Base-by-base conservation (phyloP, 2,797 vertebrate species). In the Prunella strophiata region DNA sequence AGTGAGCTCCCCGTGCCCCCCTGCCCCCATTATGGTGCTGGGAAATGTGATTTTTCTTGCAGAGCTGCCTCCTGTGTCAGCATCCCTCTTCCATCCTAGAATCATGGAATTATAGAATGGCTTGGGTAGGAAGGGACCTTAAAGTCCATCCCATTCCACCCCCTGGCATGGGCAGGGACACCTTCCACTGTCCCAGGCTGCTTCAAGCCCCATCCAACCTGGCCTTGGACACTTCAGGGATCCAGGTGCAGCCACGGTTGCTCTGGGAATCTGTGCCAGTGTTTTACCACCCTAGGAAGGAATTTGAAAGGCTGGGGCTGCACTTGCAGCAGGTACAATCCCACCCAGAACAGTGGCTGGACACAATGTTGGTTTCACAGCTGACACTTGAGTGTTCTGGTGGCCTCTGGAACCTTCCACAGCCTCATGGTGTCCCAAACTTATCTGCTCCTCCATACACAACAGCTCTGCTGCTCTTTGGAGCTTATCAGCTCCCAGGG, bases 1-100 rank as follows among this genome's bases (percentile, higher is more conserved):
- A 4, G n/a, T 0, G 7, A 79, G 26, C 50, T 43, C 52, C 47
- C 29, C 1, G 7, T 10, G 48, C 14, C 29, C 16, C 3, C 40
- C 18, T 20, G 23, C 8, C 38, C 32, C 45, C 5, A 0, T 2
- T 7, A 0, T 1, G 16, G 29, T 3, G 2, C 14, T 20, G 32
- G 67, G 42, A 51, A 48, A 43, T 47, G 80, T 7, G 30, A 11
- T 10, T 57, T 43, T 10, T 7, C 54, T 45, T 36, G 54, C 30
- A 12, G 43, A 20, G 42, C 20, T 6, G 7, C 52, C 66, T 15
- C 3, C 15, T 2, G 0, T 23, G 42, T 9, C 75, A 50, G 47
- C 66, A 40, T 16, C 71, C 62, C 43, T 4, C 7, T 16, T 47
- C 26, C 42, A 11, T 21, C 51, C 57, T 3, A 15, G 17, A 16